Conservation (phyloP, 1,140 invertebrate species). For the Neodiprion lecontei region DNA sequence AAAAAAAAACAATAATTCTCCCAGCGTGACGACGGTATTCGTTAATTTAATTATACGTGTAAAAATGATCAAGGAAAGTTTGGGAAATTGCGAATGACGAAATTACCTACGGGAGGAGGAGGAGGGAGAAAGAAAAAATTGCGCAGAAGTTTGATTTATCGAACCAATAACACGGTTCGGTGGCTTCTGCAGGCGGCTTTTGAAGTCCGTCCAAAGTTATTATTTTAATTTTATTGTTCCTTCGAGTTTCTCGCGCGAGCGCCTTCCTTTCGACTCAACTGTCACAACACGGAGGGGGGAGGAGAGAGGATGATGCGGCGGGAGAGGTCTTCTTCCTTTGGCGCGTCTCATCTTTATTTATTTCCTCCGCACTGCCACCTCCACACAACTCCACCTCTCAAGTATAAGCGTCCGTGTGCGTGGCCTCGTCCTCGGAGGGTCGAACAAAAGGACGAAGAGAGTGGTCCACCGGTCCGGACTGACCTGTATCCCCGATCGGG, state of each 20-base stretch:
- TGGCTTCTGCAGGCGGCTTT: neutral
- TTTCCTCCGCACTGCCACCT: neutral
- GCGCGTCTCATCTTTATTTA: too few species aligned
- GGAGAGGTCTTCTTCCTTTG: too few species aligned
- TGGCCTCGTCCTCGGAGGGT: neutral
- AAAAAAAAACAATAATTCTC: neutral
- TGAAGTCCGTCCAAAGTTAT: neutral
- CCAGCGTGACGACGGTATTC: too few species aligned
- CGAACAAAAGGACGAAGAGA: neutral
- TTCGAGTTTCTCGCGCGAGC: neutral
- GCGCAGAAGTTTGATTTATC: too few species aligned
- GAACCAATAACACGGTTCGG: too few species aligned
- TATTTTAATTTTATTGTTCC: neutral
- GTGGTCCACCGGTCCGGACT: neutral
- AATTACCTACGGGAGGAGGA: too few species aligned
- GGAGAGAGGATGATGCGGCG: too few species aligned
- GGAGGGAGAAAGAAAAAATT: too few species aligned
- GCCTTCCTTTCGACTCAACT: neutral
- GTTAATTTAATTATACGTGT: too few species aligned
- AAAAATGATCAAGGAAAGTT: too few species aligned
- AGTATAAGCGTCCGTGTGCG: too few species aligned
- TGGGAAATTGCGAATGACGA: too few species aligned
- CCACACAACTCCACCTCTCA: neutral
- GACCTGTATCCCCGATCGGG: neutral
- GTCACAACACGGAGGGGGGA: neutral